These are phyloP conservation scores for Heterodera filipjevi DNA, from an alignment of 2,888 invertebrate species.

Conservation along the genomic window DNA sequence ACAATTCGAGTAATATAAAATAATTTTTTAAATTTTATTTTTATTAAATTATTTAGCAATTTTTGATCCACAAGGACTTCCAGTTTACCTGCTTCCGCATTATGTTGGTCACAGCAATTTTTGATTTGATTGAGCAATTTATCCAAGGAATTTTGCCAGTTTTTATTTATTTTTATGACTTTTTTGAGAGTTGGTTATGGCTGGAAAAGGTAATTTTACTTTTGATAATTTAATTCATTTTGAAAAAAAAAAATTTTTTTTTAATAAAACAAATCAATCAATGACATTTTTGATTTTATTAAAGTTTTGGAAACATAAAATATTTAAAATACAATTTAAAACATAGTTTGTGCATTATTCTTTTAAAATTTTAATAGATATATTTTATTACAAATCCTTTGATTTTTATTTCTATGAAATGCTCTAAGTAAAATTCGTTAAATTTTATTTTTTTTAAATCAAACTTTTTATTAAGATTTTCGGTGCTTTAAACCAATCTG, in stretches of 20 bases:
- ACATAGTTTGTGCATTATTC: too few relatives aligned
- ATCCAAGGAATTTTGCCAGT: conserved; percentile 3
- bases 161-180: background rate
- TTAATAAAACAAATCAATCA: too few relatives aligned
- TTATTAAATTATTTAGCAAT: background rate
- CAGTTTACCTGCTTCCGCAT: conserved; percentile 6
- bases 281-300: too few relatives aligned
- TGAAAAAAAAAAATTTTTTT: background rate
- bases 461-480: background rate
- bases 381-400: too few relatives aligned
- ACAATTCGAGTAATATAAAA: conserved; percentile 2
- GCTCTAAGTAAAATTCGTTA: too few relatives aligned
- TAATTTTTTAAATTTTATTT: background rate
- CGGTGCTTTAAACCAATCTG: background rate
- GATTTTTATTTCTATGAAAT: too few relatives aligned
- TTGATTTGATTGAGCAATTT: conserved; percentile 1
- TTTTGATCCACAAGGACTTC: background rate
- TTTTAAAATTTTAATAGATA: too few relatives aligned
- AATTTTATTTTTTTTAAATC: too few relatives aligned
- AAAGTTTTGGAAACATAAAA: too few relatives aligned
- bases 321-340: too few relatives aligned
- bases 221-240: background rate
- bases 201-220: background rate
- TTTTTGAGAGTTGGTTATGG: background rate
- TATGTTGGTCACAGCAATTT: background rate